phyloP scores from a whole-genome alignment of 2,113 vertebrate species.

The Andinoacara biseriatus region DNA sequence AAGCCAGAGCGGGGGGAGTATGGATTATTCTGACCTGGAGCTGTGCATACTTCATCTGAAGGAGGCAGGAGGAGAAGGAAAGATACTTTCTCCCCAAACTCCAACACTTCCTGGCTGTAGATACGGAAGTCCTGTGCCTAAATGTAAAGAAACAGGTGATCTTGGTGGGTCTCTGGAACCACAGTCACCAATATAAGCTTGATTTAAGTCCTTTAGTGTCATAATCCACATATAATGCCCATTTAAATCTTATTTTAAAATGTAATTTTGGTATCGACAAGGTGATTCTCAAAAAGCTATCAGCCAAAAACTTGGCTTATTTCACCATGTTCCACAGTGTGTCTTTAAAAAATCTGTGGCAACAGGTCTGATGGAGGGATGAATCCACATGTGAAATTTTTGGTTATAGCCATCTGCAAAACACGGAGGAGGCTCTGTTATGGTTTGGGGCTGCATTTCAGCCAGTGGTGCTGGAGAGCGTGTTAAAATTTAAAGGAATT shows the following conservation, averaged over 20 bases:
- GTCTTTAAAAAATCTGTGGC: too few species aligned
- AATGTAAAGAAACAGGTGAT: constrained; percentile 13
- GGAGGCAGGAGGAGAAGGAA: constrained; percentile 90
- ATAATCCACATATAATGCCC: neutral
- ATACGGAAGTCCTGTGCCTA: constrained; percentile 91
- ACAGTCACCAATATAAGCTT: neutral
- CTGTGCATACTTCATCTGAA: constrained; percentile 88
- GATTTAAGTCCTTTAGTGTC: neutral
- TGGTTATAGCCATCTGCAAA: too few species aligned
- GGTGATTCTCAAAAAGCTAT: too few species aligned
- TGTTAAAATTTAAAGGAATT: too few species aligned
- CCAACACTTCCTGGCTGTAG: constrained; percentile 90
- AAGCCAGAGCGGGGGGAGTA: constrained; percentile 87
- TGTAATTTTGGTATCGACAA: too few species aligned
- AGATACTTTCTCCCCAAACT: constrained; percentile 88
- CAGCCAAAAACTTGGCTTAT: too few species aligned
- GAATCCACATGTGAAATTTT: too few species aligned
- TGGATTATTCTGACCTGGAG: constrained; percentile 89
- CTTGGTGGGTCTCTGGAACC: neutral
- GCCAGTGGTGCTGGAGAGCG: too few species aligned
- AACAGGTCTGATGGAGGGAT: too few species aligned
- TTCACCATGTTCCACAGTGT: too few species aligned
- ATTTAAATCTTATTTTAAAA: neutral
- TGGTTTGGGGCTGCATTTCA: too few species aligned
- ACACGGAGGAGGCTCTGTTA: too few species aligned